Conservation (phyloP, 2,113 vertebrate species). For the Pollimyrus isidori region DNA sequence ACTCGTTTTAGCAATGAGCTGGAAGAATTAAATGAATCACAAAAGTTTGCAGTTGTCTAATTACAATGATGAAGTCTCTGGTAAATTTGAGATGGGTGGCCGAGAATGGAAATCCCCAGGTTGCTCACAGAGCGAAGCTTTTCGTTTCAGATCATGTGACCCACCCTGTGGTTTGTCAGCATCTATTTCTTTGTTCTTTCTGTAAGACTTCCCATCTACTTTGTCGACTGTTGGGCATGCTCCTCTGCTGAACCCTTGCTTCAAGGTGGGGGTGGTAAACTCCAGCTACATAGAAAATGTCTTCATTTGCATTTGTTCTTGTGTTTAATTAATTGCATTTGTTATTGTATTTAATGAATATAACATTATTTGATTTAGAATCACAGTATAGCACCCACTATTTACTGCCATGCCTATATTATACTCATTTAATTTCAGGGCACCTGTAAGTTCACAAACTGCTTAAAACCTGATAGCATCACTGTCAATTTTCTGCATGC, state of each 20-base stretch:
- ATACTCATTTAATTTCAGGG: not conserved
- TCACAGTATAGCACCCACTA: not conserved
- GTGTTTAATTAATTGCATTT: too few relatives aligned
- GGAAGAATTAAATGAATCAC: not conserved
- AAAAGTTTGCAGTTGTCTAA: not conserved
- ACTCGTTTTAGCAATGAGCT: not conserved
- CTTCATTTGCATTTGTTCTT: not conserved
- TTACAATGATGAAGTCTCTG: not conserved
- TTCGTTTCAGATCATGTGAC: constrained; percentile 60
- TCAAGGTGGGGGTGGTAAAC: not conserved
- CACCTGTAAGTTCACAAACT: not conserved
- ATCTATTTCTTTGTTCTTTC: constrained; percentile 39
- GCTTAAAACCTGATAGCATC: not conserved
- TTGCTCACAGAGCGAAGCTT: constrained; percentile 35
- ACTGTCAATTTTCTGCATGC: not conserved
- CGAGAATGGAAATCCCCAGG: constrained; percentile 38
- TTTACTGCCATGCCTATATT: not conserved
- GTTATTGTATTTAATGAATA: not conserved
- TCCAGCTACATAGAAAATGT: not conserved
- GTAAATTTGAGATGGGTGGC: not conserved
- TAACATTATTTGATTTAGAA: not conserved
- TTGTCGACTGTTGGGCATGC: constrained; percentile 10
- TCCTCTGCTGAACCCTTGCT: not conserved
- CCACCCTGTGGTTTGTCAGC: constrained; percentile 49
- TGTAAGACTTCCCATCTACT: constrained; percentile 35